phyloP scores from a whole-genome alignment of 2,888 invertebrate species.

The Zygogramma bicolorata region DNA sequence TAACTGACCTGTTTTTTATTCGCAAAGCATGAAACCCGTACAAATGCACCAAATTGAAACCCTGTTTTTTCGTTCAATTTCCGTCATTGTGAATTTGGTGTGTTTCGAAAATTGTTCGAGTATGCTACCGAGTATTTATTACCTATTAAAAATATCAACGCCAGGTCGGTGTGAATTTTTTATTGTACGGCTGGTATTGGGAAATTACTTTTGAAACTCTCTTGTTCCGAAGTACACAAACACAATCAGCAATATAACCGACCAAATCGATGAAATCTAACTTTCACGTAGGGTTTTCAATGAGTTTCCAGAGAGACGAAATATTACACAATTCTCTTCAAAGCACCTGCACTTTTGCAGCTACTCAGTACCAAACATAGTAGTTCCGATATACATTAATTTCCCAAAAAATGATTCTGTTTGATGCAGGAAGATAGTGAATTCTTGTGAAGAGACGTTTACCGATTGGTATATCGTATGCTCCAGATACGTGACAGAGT shows the following conservation, averaged over 20 bases:
- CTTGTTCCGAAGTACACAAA: background rate
- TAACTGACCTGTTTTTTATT: constrained; percentile 1
- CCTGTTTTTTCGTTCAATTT: constrained; percentile 1
- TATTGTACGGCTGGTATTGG: background rate
- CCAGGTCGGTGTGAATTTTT: constrained; percentile 1
- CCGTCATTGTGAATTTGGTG: background rate
- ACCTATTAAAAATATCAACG: constrained; percentile 3
- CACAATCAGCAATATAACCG: too few species aligned
- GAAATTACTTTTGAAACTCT: background rate
- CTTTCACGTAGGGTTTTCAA: too few species aligned
- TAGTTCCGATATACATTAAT: too few species aligned
- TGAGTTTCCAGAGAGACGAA: too few species aligned
- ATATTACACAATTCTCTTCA: too few species aligned
- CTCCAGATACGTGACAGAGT: too few species aligned
- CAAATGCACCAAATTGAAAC: constrained; percentile 1
- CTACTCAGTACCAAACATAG: too few species aligned
- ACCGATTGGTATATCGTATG: too few species aligned
- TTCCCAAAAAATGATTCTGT: too few species aligned
- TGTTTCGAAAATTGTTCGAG: constrained; percentile 9
- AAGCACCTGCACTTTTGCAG: too few species aligned
- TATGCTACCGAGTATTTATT: background rate
- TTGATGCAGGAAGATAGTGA: too few species aligned
- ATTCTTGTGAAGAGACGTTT: too few species aligned
- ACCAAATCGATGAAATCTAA: constrained; percentile 27
- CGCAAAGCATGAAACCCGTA: background rate